A percentile compares a stretch with the other conserved stretches of the same genome.
These are phyloP conservation scores for Dysmachus trigonus DNA, from an alignment of 2,888 invertebrate species.

Conservation along the genomic window DNA sequence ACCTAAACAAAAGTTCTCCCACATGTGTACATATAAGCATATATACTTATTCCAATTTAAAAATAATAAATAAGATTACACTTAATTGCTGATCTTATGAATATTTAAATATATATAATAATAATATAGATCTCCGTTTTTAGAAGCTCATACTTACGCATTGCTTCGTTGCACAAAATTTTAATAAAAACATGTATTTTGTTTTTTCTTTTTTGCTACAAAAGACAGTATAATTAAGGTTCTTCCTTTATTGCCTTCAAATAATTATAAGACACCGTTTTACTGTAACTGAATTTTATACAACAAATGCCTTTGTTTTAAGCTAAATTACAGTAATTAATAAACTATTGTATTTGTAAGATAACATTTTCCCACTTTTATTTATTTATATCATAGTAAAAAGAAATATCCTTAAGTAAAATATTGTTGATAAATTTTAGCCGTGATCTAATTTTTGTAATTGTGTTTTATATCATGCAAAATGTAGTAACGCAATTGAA, in stretches of 20 bases:
- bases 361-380: not conserved
- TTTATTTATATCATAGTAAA: not conserved
- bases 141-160: not conserved
- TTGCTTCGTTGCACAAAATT: not conserved
- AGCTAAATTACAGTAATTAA: not conserved
- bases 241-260: not conserved
- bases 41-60: not conserved
- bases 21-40: no score
- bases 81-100: no score
- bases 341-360: not conserved
- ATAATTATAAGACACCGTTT: not conserved
- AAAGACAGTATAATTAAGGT: not conserved
- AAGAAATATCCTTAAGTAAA: not conserved
- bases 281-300: not conserved
- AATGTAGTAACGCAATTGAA: not conserved
- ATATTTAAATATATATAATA: no score
- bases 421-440: not conserved
- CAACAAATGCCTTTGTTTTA: not conserved
- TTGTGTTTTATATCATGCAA: not conserved
- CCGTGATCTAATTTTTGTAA: not conserved
- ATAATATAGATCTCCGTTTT: not conserved
- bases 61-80: not conserved
- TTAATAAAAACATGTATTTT: no score
- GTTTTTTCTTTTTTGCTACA: not conserved
- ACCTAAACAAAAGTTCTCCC: no score